Percentiles rank a stretch among this genome's conserved stretches.
Conservation (phyloP, 2,113 vertebrate genomes). For the Colossoma macropomum region DNA sequence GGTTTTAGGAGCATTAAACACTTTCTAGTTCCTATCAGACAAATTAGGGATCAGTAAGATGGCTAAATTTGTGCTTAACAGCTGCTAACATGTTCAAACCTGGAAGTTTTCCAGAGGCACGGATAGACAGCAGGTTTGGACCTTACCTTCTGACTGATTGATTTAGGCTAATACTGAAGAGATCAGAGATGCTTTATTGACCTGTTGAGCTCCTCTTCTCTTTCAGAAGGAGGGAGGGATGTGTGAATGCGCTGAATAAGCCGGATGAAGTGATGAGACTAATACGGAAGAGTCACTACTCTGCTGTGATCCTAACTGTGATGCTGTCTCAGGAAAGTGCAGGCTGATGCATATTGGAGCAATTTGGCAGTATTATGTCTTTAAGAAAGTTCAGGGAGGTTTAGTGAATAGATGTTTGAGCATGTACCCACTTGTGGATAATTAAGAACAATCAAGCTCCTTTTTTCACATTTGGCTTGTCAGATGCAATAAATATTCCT, state of each 20-base stretch:
- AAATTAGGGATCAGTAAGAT: too few species aligned
- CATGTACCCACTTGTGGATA: background rate
- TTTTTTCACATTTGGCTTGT: background rate
- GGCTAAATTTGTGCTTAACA: too few species aligned
- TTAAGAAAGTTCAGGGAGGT: background rate
- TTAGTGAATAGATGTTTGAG: background rate
- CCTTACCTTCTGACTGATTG: constrained; percentile 6
- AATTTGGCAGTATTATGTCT: background rate
- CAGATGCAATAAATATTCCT: background rate
- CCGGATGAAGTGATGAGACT: background rate
- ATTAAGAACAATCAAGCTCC: background rate
- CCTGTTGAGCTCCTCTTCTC: background rate
- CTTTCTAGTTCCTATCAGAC: too few species aligned
- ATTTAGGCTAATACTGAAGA: background rate
- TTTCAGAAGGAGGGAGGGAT: background rate
- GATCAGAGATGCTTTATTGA: background rate
- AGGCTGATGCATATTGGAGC: background rate
- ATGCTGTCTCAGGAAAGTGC: too few species aligned
- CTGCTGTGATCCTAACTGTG: too few species aligned
- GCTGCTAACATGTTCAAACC: background rate
- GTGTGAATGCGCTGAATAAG: background rate
- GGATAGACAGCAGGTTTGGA: background rate
- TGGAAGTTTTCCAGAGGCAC: background rate
- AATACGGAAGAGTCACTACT: too few species aligned
- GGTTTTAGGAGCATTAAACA: too few species aligned